Evolutionary conservation across 2,113 vertebrate species (phyloP).

Genomic region (Tychaedon coryphoeus): DNA sequence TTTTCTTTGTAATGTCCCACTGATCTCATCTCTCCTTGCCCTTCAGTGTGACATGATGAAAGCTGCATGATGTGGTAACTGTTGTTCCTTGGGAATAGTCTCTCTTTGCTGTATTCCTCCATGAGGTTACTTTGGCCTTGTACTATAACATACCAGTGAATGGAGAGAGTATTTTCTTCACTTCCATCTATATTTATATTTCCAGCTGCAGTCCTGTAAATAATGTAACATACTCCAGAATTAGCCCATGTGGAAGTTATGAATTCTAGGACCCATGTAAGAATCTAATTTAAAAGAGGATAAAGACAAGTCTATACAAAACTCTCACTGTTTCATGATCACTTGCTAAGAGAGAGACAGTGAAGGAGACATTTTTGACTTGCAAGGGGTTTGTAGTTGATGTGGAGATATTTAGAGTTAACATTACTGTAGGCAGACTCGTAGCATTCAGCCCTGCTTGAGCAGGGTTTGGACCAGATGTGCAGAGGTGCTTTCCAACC

Average conservation of each 20-base stretch:
- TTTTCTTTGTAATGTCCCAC: neutral
- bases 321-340: neutral
- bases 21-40: constrained; percentile 37
- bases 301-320: neutral
- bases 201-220: neutral
- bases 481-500: neutral
- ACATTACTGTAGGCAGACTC: neutral
- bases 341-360: neutral
- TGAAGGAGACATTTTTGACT: neutral
- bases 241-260: neutral
- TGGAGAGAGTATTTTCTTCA: neutral
- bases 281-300: neutral
- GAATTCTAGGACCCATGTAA: neutral
- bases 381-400: fast-evolving
- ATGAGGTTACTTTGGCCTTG: neutral
- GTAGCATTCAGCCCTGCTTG: neutral
- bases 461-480: neutral
- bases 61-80: constrained; percentile 21
- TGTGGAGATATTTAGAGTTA: neutral
- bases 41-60: constrained; percentile 30
- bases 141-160: neutral
- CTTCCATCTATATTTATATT: neutral
- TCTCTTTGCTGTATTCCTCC: neutral
- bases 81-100: constrained; percentile 33
- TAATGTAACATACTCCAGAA: neutral